Evolutionary conservation across 2,113 vertebrate species (phyloP), one percentile per base, ranked within the genome.

Genomic region (Elephantulus edwardii): DNA sequence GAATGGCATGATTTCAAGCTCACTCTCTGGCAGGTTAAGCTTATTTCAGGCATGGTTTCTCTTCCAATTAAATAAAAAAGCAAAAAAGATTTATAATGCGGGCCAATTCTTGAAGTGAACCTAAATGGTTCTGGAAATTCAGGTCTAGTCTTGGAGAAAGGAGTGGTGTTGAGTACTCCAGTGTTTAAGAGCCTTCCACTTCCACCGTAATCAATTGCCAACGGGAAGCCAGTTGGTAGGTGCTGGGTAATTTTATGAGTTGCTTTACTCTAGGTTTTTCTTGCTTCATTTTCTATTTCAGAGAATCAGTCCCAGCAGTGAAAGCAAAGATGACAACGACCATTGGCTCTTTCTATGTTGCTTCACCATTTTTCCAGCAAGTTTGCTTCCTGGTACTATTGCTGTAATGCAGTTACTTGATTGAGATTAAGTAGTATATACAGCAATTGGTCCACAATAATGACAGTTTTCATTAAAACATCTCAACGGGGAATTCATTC

Each of bases 51-150:
- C 81, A 48, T 50, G 14, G 20, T 14, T 62, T n/a, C 74, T 87
- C 80, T 90, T 35, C 52, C 83, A 75, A 94, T 94, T 83, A 90
- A 92, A 81, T 48, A 33, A 89, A 93, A 50, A 88, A 93, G 90
- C 11, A 54, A 50, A 38, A 91, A 80, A 94, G 54, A 17, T 50
- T 72, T 62, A 44, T 46, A 85, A 77, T 64, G 42, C 11, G 38
- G 58, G 38, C 30, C 68, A 52, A 24, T 91, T 94, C 54, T n/a
- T 64, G 14, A 94, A 90, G 94, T 76, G 60, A 68, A 10, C 74
- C 58, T 78, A 71, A 78, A 28, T 44, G 6, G 20, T 66, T 14
- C 66, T 74, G 30, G 35, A 85, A 75, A 85, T 90, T 24, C 30
- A 50, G 1, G 9, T 44, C 40, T 62, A 13, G 35, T 44, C 76